Evolutionary conservation across 2,888 invertebrate genomes (phyloP).

Genomic region (Ephialtes manifestator): DNA sequence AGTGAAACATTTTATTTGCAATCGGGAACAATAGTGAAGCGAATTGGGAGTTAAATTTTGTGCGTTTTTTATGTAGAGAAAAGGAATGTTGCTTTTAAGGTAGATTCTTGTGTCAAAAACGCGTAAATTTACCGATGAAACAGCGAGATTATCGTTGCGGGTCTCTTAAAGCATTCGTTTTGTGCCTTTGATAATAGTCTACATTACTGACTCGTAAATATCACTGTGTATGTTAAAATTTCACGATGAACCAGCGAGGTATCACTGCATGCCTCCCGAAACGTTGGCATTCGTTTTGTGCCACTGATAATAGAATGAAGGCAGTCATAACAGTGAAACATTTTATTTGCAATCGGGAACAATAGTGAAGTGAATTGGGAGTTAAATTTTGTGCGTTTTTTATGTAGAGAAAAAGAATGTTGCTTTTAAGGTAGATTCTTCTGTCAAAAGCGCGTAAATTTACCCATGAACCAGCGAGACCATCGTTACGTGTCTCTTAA

Average conservation of each 20-base stretch:
- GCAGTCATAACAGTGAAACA: background rate
- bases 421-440: background rate
- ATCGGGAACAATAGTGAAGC: background rate
- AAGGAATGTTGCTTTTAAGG: background rate
- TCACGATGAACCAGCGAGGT: background rate
- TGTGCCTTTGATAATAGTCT: no score
- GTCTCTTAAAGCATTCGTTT: background rate
- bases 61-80: background rate
- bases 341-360: background rate
- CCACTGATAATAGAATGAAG: background rate
- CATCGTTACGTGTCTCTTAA: no score
- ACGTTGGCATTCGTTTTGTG: background rate
- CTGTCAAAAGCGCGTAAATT: no score
- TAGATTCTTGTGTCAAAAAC: background rate
- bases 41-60: background rate
- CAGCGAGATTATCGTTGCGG: background rate
- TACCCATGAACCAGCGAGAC: no score
- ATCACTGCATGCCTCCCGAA: background rate
- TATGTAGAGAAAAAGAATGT: background rate
- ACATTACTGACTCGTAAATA: background rate
- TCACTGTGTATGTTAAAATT: slow-evolving; percentile 4
- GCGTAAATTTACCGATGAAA: no score
- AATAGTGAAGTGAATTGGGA: background rate
- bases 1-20: background rate
- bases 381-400: background rate